Base-by-base conservation (phyloP, 2,888 invertebrate genomes). In the Dolomedes plantarius region DNA sequence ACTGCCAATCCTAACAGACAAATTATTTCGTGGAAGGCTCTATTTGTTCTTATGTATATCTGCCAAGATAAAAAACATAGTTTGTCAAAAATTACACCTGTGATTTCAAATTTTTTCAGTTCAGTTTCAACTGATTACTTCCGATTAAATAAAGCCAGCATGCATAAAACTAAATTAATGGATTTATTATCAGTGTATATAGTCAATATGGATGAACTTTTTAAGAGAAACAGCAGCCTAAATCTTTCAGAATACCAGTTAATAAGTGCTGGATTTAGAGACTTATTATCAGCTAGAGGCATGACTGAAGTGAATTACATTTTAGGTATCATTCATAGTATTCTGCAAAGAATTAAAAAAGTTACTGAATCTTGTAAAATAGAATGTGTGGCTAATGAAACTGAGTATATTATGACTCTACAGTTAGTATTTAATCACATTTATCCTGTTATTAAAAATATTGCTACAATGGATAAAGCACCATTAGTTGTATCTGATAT, bases 21-120 rank as follows among this genome's bases (percentile, higher is more conserved):
- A 68, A 65, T 67, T n/a, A 67, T 86, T 41, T 72, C 86, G 11
- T 86, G 86, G 86, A 80, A 81, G 56, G 80, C 86, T 16, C 41
- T 80, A 27, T 86, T 86, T 76, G 75, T 65, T 16, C 46, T 86
- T 19, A 80, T 86, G 32, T 23, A 32, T 28, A 73, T 81, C 23
- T 68, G 65, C 56, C 71, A 72, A 7, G 46, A 72, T 39, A 75
- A 72, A n/a, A 36, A 11, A 2, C 13, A 27, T 13, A 29, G 71
- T 36, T 13, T 68, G 6, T 41, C 50, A 36, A 67, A 75, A 67
- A 56, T 73, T 32, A 16, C 72, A n/a, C 5, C 16, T 41, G 39
- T 80, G 36, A 39, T 69, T 29, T 16, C 67, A 7, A 36, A 72
- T n/a, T 62, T 71, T 23, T 86, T 86, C 29, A 76, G 80, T 77